A percentile compares a stretch with the other conserved stretches of the same genome.
Evolutionary conservation across 2,113 vertebrate genomes (phyloP).

Genomic region (Malurus alboscapulatus): DNA sequence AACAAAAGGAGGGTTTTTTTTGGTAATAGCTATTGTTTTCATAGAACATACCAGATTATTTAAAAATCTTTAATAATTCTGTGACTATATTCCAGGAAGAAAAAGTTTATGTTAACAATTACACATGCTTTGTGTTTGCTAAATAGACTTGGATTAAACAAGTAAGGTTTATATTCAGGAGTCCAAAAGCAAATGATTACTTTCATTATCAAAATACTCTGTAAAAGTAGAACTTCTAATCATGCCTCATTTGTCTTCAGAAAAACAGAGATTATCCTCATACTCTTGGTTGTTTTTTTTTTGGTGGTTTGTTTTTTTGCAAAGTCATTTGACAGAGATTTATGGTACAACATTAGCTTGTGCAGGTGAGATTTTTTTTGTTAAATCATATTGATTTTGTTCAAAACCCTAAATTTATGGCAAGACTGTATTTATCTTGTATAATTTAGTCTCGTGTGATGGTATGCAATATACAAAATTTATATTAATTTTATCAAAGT

Average conservation of each 20-base stretch:
- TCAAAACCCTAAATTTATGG: not conserved
- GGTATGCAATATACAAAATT: not conserved
- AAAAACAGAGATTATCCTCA: not conserved
- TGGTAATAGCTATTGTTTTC: not conserved
- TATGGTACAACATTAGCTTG: not conserved
- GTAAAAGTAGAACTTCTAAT: not conserved
- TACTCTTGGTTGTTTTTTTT: not conserved
- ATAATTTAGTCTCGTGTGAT: not conserved
- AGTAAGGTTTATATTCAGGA: not conserved
- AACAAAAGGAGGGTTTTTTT: rapidly evolving
- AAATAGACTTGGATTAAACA: not conserved
- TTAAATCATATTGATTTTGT: not conserved
- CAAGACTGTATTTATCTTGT: not conserved
- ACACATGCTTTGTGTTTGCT: not conserved
- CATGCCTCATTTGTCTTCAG: not conserved
- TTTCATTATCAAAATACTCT: not conserved
- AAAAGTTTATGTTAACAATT: not conserved
- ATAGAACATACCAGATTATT: not conserved
- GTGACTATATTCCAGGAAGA: not conserved
- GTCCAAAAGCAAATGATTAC: not conserved
- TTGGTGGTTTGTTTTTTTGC: not conserved
- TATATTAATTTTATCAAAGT: not conserved
- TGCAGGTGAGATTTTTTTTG: not conserved
- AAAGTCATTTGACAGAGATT: not conserved
- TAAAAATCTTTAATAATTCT: not conserved